Conservation (phyloP, 2,113 vertebrate genomes). For the Perca fluviatilis region DNA sequence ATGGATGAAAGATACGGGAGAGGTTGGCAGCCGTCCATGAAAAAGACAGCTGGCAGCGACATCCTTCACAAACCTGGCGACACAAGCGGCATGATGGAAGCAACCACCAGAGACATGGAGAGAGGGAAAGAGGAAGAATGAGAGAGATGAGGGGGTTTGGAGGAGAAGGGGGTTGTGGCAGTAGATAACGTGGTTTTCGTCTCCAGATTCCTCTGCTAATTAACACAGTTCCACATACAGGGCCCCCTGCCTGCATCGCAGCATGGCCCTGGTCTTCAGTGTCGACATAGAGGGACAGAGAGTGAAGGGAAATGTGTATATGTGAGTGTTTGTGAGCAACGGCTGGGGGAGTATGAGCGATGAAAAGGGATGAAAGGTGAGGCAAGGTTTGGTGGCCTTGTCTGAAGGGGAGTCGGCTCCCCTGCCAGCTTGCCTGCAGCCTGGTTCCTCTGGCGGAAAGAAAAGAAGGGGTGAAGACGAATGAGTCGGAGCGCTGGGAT, state of each 20-base stretch:
- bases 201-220: conserved; percentile 78
- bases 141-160: conserved; percentile 46
- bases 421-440: conserved; percentile 47
- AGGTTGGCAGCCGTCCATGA: conserved; percentile 80
- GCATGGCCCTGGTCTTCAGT: conserved; percentile 50
- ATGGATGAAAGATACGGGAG: conserved; percentile 70
- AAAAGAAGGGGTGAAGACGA: conserved; percentile 61
- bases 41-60: conserved; percentile 85
- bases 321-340: conserved; percentile 12
- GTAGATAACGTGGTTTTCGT: conserved; percentile 69
- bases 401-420: conserved; percentile 82
- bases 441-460: conserved; percentile 66
- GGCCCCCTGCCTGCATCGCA: conserved; percentile 64
- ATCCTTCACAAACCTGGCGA: conserved; percentile 85
- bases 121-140: conserved; percentile 51
- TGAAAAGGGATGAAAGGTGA: conserved; percentile 62
- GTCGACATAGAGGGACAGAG: conserved; percentile 41
- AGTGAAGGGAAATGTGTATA: conserved; percentile 9
- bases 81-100: conserved; percentile 67
- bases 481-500: conserved; percentile 52
- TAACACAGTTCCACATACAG: conserved; percentile 78
- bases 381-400: conserved; percentile 73
- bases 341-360: conserved; percentile 35
- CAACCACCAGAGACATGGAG: conserved; percentile 73
- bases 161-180: conserved; percentile 37